Conservation (phyloP, 2,113 vertebrate genomes). For the Xerus inauris region DNA sequence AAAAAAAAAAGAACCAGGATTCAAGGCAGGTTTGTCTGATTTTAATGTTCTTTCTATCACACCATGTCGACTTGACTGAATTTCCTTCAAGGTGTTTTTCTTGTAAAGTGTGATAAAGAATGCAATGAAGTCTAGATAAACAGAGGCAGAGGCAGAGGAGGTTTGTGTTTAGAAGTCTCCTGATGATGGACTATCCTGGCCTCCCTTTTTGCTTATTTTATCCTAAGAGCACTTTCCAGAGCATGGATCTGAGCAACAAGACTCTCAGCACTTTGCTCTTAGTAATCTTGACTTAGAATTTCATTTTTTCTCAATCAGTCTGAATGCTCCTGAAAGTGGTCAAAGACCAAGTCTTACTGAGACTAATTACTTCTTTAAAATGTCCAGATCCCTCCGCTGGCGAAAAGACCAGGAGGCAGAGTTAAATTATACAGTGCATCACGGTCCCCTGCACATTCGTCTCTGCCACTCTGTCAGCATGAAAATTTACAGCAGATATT, state of each 20-base stretch:
- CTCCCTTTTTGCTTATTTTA: neutral
- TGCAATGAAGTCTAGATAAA: neutral
- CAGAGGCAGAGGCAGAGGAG: neutral
- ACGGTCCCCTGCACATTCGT: slow-evolving; percentile 82
- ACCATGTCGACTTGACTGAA: too few relatives aligned
- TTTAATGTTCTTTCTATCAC: neutral
- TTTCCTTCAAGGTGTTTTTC: neutral
- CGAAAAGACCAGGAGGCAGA: slow-evolving; percentile 78
- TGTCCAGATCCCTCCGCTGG: slow-evolving; percentile 70
- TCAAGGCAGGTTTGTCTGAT: neutral
- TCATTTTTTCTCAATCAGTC: slow-evolving; percentile 47
- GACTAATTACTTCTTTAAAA: slow-evolving; percentile 83
- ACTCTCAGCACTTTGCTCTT: neutral
- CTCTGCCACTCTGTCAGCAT: slow-evolving; percentile 84
- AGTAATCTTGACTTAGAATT: neutral
- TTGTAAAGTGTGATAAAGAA: neutral
- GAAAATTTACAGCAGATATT: slow-evolving; percentile 84
- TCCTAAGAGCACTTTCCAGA: neutral
- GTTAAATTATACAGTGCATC: slow-evolving; percentile 82
- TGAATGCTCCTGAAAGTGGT: slow-evolving; percentile 66
- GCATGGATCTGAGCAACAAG: neutral
- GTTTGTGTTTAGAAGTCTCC: neutral
- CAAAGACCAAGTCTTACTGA: slow-evolving; percentile 66
- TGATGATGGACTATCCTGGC: rapidly evolving
- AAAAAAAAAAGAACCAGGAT: neutral